These are phyloP conservation scores for Chrysochloris asiatica DNA, from an alignment of 2,113 vertebrate species.

Conservation along the genomic window DNA sequence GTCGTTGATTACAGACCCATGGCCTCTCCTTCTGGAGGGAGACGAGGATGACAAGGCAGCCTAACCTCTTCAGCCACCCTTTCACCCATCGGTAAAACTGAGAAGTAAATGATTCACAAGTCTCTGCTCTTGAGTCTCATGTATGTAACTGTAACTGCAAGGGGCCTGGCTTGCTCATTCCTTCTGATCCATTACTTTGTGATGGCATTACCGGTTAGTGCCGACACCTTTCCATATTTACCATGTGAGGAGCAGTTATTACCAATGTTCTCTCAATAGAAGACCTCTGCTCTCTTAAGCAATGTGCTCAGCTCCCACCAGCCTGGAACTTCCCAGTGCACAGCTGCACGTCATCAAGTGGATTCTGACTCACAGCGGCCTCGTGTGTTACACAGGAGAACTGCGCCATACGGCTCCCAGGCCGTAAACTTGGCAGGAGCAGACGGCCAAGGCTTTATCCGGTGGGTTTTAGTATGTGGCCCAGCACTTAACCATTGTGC, in stretches of 20 bases:
- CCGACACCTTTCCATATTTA: neutral
- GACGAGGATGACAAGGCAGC: no score
- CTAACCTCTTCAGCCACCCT: no score
- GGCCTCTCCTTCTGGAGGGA: no score
- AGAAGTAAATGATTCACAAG: no score
- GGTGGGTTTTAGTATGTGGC: no score
- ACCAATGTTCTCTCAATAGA: neutral
- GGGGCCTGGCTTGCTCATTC: neutral
- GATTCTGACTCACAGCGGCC: neutral
- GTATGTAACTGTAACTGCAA: neutral
- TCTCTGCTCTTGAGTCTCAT: neutral
- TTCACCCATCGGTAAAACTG: no score
- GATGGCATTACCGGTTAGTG: neutral
- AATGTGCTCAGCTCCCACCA: rapidly evolving
- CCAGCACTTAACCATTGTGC: no score
- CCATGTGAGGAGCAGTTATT: neutral
- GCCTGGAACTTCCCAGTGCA: neutral
- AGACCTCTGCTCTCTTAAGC: neutral
- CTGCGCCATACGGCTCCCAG: neutral
- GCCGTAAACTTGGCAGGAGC: neutral
- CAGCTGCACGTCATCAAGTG: neutral
- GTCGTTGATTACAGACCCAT: no score
- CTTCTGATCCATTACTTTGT: neutral
- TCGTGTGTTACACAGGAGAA: neutral
- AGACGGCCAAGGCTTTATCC: neutral